Evolutionary conservation across 2,888 invertebrate genomes (phyloP), one percentile per base, ranked within the genome.

Genomic region (Anoncus sp.): DNA sequence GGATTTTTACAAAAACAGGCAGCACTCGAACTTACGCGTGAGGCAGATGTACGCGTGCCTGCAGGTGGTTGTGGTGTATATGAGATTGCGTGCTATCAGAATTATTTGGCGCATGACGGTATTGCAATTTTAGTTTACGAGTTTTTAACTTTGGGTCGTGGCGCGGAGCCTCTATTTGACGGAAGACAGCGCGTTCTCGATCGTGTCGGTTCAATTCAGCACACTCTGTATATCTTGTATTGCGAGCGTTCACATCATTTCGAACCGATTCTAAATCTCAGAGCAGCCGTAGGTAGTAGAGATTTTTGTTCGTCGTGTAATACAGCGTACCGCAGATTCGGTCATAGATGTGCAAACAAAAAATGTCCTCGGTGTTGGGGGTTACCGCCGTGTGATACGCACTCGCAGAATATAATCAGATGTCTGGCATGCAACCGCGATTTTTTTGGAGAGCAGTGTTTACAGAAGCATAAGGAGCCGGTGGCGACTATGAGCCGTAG

Each of bases 31-130:
- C 31, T 31, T 31, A 31, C 31, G 31, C 3, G 31, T 5, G 31
- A 31, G 3, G 31, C 31, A 31, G 7, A 31, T 31, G 31, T 31
- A 5, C 7, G 31, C 31, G 31, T 31, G 7, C 31, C 31, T 31
- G 31, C 7, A 31, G 31, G 7, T 5, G 31, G 31, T 31, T 31
- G 31, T 31, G 31, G 31, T 7, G 31, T 31, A 31, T 31, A 31
- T 31, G 31, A 31, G 3, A 31, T 31, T 31, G 3, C 31, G 0
- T 16, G 7, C 0, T 63, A 63, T 16, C 63, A 63, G 20, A 14
- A 35, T 9, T 43, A 60, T 24, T 40, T 60, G 16, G 24, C 40
- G 5, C 55, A 5, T 20, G 67, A 57, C 7, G 87, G 85, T 38
- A 51, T 60, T 12, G 70, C 40, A 10, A 60, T 70, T 9, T 7